Evolutionary conservation across 2,888 invertebrate species (phyloP).

Genomic region (Drosophila hawaiiensis): DNA sequence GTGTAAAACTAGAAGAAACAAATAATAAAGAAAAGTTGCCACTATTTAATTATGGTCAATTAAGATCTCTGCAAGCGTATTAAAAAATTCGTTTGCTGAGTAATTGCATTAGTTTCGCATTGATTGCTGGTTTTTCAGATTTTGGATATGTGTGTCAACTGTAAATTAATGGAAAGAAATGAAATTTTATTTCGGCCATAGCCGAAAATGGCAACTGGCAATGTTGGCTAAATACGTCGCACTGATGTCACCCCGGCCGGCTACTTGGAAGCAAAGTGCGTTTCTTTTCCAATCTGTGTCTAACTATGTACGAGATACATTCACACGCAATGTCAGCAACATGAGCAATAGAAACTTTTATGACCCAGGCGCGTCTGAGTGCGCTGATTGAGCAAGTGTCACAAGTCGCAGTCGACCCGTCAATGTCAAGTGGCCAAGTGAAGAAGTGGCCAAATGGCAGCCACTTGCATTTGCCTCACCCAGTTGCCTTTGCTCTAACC

Average conservation of each 20-base stretch:
- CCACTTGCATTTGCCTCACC: conserved; percentile 42
- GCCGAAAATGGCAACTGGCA: conserved; percentile 47
- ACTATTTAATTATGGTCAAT: not conserved
- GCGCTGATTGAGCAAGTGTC: conserved; percentile 46
- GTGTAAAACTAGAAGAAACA: not conserved
- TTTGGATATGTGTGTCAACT: conserved; percentile 59
- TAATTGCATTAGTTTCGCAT: conserved; percentile 26
- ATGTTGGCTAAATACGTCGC: conserved; percentile 51
- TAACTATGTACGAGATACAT: conserved; percentile 9
- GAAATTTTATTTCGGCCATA: conserved; percentile 29
- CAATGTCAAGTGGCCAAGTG: conserved; percentile 54
- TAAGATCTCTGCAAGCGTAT: conserved; percentile 24
- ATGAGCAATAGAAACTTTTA: conserved; percentile 37
- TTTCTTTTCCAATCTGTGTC: conserved; percentile 1
- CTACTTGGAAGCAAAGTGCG: conserved; percentile 15
- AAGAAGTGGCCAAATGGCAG: conserved; percentile 38
- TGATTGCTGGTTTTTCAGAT: conserved; percentile 10
- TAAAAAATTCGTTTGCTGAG: conserved; percentile 1
- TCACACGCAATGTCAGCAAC: not conserved
- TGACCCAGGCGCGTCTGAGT: conserved; percentile 35
- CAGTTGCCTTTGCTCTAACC: not conserved
- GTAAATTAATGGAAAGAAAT: conserved; percentile 63
- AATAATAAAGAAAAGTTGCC: not conserved
- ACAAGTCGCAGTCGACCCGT: conserved; percentile 31
- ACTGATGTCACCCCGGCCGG: conserved; percentile 64